Evolutionary conservation across 1,140 invertebrate genomes (phyloP), one percentile per base, ranked within the genome.

Genomic region (Dryas iulia): DNA sequence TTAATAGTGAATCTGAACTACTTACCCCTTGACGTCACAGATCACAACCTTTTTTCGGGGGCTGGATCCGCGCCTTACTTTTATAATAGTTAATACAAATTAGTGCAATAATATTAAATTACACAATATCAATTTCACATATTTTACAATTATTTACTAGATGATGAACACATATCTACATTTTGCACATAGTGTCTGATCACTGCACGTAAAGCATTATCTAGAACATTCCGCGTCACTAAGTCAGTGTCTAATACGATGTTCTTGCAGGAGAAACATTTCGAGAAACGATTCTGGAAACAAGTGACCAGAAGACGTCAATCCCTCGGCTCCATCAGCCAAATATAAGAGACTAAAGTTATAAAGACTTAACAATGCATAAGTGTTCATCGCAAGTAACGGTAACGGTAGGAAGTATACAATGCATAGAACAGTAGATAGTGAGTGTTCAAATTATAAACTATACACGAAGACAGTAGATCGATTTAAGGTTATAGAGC

Each of bases 211-310:
- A 25, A 56, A 12, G 39, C n/a, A 47, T 47, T 47, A 10, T 47
- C 53, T 56, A n/a, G 21, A 54, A 25, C 24, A 56, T 25, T 56
- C n/a, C 39, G 8, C 25, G 53, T 25, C 4, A 39, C n/a, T 39
- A 11, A 39, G n/a, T 39, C 59, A 26, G 57, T 39, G 11, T 63
- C 30, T 74, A 65, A 74, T 25, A 28, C 18, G 31, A 66, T 71
- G 56, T 81, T 83, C 72, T 91, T 90, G 59, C 89, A 90, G 88
- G 89, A 91, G 66, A 91, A 89, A 74, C 83, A 89, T 76, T 84
- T 89, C 70, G 89, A 92, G 71, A 92, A 90, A 89, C 77, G 89
- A 61, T 90, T 92, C 71, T 92, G 89, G 89, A 92, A 90, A 84
- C 89, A 92, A 81, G 87, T 92, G 68, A 89, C 81, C 67, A 86